Conservation (phyloP, 2,888 invertebrate genomes). For the Leptinotarsa tumamoca region DNA sequence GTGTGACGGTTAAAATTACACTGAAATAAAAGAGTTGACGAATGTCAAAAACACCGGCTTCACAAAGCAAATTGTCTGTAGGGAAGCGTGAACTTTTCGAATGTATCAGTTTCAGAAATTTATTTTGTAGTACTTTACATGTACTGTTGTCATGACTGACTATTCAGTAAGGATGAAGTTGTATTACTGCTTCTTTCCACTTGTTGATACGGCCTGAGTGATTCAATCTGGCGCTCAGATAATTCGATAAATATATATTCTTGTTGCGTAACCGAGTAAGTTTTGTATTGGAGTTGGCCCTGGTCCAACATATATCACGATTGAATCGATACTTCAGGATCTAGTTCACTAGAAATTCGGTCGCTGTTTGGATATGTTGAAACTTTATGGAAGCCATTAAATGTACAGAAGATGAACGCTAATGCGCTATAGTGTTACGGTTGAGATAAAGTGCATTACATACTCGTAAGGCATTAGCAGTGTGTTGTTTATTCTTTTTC, state of each 20-base stretch:
- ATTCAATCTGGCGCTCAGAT: not conserved
- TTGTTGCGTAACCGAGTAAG: slow-evolving; percentile 53
- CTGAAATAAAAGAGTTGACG: no score
- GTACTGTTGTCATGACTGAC: no score
- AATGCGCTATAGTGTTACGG: slow-evolving; percentile 26
- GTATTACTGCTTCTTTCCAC: not conserved
- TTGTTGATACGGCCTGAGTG: not conserved
- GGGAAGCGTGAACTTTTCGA: no score
- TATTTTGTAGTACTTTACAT: no score
- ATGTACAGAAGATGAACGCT: slow-evolving; percentile 31
- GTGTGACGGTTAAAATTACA: no score
- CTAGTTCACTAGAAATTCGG: slow-evolving; percentile 27
- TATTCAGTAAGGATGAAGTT: no score
- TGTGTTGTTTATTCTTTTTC: slow-evolving; percentile 3
- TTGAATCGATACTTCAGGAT: slow-evolving; percentile 41
- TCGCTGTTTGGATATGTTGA: slow-evolving; percentile 28
- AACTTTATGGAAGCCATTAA: slow-evolving; percentile 33
- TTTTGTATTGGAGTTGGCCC: slow-evolving; percentile 57
- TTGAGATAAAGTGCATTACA: slow-evolving; percentile 21
- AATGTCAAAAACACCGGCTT: no score
- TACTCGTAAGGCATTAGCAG: slow-evolving; percentile 5
- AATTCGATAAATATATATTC: not conserved
- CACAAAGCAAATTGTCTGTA: no score
- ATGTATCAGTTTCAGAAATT: no score
- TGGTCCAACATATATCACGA: slow-evolving; percentile 52